phyloP scores from a whole-genome alignment of 2,888 invertebrate genomes.

The Spatulosminthurus flaviceps region DNA sequence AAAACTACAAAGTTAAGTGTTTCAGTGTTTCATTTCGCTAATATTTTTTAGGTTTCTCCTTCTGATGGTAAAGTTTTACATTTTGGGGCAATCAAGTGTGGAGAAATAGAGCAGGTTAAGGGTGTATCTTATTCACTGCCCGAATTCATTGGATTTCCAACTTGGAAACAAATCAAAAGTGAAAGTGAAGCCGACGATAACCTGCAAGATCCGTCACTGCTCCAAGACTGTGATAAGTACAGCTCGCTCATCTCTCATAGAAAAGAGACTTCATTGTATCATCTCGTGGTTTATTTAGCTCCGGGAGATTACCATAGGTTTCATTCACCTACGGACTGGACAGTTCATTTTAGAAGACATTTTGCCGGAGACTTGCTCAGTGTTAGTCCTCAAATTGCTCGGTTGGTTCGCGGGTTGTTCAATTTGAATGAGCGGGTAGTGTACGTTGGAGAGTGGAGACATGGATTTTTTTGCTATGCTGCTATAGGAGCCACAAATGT shows the following conservation, averaged over 20 bases:
- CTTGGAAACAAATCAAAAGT: slow-evolving; percentile 69
- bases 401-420: slow-evolving; percentile 88
- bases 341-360: slow-evolving; percentile 83
- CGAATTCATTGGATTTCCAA: slow-evolving; percentile 79
- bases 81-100: slow-evolving; percentile 84
- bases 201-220: background rate
- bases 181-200: background rate
- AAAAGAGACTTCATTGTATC: slow-evolving; percentile 76
- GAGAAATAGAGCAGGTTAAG: slow-evolving; percentile 92
- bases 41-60: slow-evolving; percentile 74
- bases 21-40: background rate
- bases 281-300: slow-evolving; percentile 94
- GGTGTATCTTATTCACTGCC: slow-evolving; percentile 90
- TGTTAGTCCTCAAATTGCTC: slow-evolving; percentile 87
- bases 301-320: slow-evolving; percentile 99
- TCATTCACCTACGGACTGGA: slow-evolving; percentile 91
- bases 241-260: background rate
- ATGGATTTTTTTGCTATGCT: slow-evolving; percentile 96
- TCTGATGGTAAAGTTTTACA: slow-evolving; percentile 92
- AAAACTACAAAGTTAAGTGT: no score
- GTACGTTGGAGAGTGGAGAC: slow-evolving; percentile 88
- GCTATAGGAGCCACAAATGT: slow-evolving; percentile 99
- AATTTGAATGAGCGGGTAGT: slow-evolving; percentile 92
- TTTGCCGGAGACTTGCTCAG: slow-evolving; percentile 89
- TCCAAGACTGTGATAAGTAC: slow-evolving; percentile 29